Evolutionary conservation across 1,140 invertebrate species (phyloP).

Genomic region (Drosophila neocordata): DNA sequence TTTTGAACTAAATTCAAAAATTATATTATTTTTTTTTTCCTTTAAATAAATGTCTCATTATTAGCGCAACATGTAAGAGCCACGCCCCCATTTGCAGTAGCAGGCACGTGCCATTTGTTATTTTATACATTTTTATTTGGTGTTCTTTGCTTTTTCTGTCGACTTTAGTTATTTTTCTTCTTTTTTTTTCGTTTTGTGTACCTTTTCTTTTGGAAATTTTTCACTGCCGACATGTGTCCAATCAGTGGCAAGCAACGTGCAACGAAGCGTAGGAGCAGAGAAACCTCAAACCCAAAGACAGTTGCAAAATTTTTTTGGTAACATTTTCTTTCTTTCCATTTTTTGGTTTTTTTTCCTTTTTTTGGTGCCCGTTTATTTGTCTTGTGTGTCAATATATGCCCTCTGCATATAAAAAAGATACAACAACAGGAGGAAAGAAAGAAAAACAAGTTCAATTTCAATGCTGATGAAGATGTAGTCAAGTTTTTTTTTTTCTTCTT

Average conservation of each 20-base stretch:
- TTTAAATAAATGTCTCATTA: slow-evolving; percentile 63
- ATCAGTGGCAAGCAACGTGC: slow-evolving; percentile 52
- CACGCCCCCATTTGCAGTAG: slow-evolving; percentile 20
- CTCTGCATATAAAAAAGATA: slow-evolving; percentile 50
- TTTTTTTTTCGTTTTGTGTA: slow-evolving; percentile 4
- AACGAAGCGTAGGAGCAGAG: slow-evolving; percentile 42
- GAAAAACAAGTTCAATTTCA: slow-evolving; percentile 38
- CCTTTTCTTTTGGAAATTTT: slow-evolving; percentile 41
- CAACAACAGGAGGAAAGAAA: slow-evolving; percentile 20
- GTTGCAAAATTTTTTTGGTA: slow-evolving; percentile 3
- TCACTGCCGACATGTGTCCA: slow-evolving; percentile 56
- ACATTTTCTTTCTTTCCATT: neutral
- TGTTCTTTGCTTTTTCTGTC: neutral
- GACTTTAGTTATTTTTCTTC: neutral
- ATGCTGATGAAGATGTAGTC: slow-evolving; percentile 53
- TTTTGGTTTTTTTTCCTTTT: neutral
- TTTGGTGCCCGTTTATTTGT: slow-evolving; percentile 42
- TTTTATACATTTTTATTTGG: slow-evolving; percentile 6
- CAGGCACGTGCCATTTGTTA: slow-evolving; percentile 43
- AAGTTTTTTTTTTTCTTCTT: slow-evolving; percentile 17
- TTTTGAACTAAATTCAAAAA: slow-evolving; percentile 41
- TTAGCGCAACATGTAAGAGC: slow-evolving; percentile 24
- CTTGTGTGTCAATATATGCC: slow-evolving; percentile 55
- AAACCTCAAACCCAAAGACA: slow-evolving; percentile 18
- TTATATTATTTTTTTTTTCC: slow-evolving; percentile 24